A percentile compares a stretch with the other conserved stretches of the same genome.
These are phyloP conservation scores for Zaprionus obscuricornis DNA, from an alignment of 2,888 invertebrate species.

Conservation along the genomic window DNA sequence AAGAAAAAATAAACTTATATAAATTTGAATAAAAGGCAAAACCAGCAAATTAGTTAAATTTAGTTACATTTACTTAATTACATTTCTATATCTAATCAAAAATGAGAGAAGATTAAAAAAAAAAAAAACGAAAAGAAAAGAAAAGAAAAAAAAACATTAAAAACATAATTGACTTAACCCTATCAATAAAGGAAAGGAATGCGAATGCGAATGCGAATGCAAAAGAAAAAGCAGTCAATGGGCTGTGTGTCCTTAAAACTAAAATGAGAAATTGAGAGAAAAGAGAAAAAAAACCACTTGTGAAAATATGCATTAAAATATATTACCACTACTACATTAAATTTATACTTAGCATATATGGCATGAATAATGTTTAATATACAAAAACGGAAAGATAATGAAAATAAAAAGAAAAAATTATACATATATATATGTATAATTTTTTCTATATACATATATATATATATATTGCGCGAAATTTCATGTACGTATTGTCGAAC, in stretches of 20 bases:
- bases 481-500: slow-evolving; percentile 30
- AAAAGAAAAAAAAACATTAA: slow-evolving; percentile 17
- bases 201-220: no score
- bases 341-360: slow-evolving; percentile 51
- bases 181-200: slow-evolving; percentile 15
- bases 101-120: slow-evolving; percentile 28
- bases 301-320: slow-evolving; percentile 72
- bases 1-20: slow-evolving; percentile 18
- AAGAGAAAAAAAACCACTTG: slow-evolving; percentile 61
- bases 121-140: slow-evolving; percentile 9
- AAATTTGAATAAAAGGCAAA: slow-evolving; percentile 13
- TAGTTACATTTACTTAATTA: slow-evolving; percentile 73
- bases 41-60: slow-evolving; percentile 70
- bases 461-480: slow-evolving; percentile 46
- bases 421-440: no score
- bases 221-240: slow-evolving; percentile 35
- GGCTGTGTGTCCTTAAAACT: slow-evolving; percentile 53
- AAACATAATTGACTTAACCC: slow-evolving; percentile 18
- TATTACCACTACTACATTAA: slow-evolving; percentile 28
- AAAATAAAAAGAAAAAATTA: no score
- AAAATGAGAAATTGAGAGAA: slow-evolving; percentile 15
- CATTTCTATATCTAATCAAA: slow-evolving; percentile 59
- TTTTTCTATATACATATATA: no score
- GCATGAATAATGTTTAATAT: slow-evolving; percentile 59
- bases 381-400: slow-evolving; percentile 50